phyloP scores from a whole-genome alignment of 2,797 vertebrate genomes.

The Channallabes apus region DNA sequence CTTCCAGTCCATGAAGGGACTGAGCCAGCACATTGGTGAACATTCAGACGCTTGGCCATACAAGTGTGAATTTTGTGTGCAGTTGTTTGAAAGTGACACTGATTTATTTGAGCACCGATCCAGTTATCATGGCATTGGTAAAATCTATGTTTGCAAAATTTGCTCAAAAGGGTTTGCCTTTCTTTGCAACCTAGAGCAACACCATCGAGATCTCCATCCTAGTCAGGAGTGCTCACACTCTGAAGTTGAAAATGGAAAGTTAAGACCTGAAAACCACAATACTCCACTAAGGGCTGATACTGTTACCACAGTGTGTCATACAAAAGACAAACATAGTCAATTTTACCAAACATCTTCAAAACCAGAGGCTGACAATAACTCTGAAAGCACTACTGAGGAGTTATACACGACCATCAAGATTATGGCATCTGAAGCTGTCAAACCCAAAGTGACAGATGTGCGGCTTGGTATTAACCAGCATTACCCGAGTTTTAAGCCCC shows the following conservation, averaged over 20 bases:
- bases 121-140: constrained; percentile 91
- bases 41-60: constrained; percentile 96
- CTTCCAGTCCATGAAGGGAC: constrained; percentile 94
- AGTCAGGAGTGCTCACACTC: constrained; percentile 86
- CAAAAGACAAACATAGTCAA: constrained; percentile 47
- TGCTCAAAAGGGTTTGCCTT: constrained; percentile 98
- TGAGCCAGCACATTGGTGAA: constrained; percentile 86
- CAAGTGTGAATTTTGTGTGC: constrained; percentile 98
- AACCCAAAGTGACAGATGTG: constrained; percentile 90
- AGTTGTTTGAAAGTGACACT: constrained; percentile 86
- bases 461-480: constrained; percentile 96
- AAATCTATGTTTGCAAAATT: constrained; percentile 88
- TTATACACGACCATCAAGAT: constrained; percentile 94
- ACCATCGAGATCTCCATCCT: constrained; percentile 93
- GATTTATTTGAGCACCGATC: constrained; percentile 89
- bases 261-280: constrained; percentile 95
- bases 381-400: constrained; percentile 84
- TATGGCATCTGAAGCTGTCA: constrained; percentile 85
- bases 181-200: constrained; percentile 95
- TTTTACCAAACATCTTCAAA: constrained; percentile 57
- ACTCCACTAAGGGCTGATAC: constrained; percentile 71
- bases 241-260: constrained; percentile 91
- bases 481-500: constrained; percentile 97
- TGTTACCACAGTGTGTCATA: constrained; percentile 18
- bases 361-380: constrained; percentile 71